Evolutionary conservation across 2,113 vertebrate species (phyloP), one percentile per base, ranked within the genome.

Genomic region (Entomyzon cyanotis): DNA sequence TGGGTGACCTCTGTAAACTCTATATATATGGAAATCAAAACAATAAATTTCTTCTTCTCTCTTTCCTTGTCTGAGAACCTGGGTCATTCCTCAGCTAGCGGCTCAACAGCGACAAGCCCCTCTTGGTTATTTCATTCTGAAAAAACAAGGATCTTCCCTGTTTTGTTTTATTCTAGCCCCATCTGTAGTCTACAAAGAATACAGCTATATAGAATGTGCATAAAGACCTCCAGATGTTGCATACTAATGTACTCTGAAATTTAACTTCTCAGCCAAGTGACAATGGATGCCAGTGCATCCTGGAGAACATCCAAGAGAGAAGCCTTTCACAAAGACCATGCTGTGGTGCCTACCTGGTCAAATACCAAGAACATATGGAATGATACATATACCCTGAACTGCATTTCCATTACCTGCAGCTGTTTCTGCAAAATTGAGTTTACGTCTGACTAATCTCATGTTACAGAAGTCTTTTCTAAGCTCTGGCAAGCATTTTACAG

Each of bases 371-470:
- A 81, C 15, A 9, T 84, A 65, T 59, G 55, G 50, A 84, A 69
- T 10, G 3, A 60, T 71, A 23, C 75, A 27, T 56, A 31, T 5
- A 79, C 23, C 20, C 15, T 64, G 58, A 70, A 35, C 4, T 78
- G 15, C 28, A n/a, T 16, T 56, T 76, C 49, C 17, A 59, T 84
- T 60, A 84, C 17, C 22, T 73, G 63, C 49, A 84, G 12, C 28
- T 74, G 39, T 85, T 87, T 44, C 47, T 59, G 56, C 47, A 94
- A 67, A 71, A 60, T 64, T 62, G 56, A 18, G 49, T 76, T 80
- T 35, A 50, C 6, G 0, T 73, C 53, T 2, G 3, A 52, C 19
- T 63, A 15, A 80, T 81, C 31, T 73, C 24, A 47, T 0, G 0
- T 41, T 31, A 33, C 11, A 53, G 21, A 15, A 52, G n/a, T 35